Percentiles rank a stretch among this genome's conserved stretches.
phyloP scores from a whole-genome alignment of 2,113 vertebrate species.

The Coracopsis vasa region DNA sequence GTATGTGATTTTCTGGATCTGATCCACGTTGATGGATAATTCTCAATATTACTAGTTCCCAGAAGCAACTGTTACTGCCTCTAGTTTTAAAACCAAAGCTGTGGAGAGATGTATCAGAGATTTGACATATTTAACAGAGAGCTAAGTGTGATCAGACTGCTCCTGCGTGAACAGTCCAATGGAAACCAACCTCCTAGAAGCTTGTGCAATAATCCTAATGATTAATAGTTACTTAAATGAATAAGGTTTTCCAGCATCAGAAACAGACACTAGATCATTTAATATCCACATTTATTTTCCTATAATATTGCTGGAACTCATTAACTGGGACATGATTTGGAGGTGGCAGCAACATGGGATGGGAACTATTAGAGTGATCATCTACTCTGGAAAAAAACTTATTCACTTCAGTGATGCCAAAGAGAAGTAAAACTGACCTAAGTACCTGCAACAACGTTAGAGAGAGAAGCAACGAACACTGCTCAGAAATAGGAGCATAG shows the following conservation, averaged over 20 bases:
- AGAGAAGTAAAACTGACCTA: neutral
- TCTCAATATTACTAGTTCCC: neutral
- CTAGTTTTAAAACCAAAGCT: neutral
- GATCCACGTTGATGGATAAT: neutral
- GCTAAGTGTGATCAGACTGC: neutral
- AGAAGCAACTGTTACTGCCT: neutral
- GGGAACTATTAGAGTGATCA: neutral
- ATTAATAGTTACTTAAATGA: neutral
- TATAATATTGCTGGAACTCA: neutral
- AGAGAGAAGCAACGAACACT: neutral
- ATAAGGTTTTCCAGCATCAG: conserved; percentile 13
- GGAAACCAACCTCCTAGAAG: neutral
- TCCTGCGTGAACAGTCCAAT: neutral
- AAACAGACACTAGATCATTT: neutral
- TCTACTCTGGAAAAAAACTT: neutral
- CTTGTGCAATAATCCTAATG: neutral
- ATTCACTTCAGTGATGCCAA: conserved; percentile 12
- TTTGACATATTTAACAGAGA: neutral
- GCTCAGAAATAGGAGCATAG: neutral
- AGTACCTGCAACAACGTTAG: neutral
- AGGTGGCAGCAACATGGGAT: neutral
- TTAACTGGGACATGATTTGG: neutral
- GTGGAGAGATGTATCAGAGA: neutral
- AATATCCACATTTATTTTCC: neutral
- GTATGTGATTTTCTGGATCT: neutral